Base-by-base conservation (phyloP, 2,113 vertebrate genomes). In the Epinephelus moara region DNA sequence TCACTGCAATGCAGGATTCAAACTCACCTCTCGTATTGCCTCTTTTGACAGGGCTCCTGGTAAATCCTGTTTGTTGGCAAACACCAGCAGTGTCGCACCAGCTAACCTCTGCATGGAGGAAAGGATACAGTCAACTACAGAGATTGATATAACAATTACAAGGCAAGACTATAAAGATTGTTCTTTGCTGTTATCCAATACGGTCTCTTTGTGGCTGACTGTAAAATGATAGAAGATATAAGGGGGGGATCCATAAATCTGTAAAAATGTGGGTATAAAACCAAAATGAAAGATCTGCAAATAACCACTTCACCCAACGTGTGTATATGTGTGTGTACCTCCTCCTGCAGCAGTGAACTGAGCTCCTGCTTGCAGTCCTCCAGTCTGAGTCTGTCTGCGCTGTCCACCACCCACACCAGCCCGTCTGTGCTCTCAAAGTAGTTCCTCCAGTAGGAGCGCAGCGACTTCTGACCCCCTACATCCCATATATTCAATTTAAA, bases 401-500 rank as follows among this genome's bases (percentile, higher is more conserved):
- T 98, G 94, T 98, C 97, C 93, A 98, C 97, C 81, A 98, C 97
- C 97, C 97, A 98, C 93, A 98, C 96, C 90, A 98, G 94, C 25
- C 97, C 97, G 0, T 98, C 97, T 0, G 97, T 98, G 93, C 97
- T 97, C 91, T 98, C 97, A 53, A 98, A 98, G 93, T 98, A 98
- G 94, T 98, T 98, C 89, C 97, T 95, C 97, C 97, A 98, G 75
- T 98, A 98, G 21, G 97, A 98, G 10, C 97, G 96, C 84, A 98
- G 93, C 0, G 97, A 98, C 90, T 97, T 98, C 93, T 98, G 97
- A 73, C 97, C 97, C 0, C 97, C 97, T 1, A 98, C 97, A 4
- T 98, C 97, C 97, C 97, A 98, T 75, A 98, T 97, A 86, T 98
- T 98, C 78, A 98, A 75, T 76, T 98, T 98, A 88, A 97, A 98